Evolutionary conservation across 2,888 invertebrate species (phyloP), one percentile per base, ranked within the genome.

Genomic region (Pachycephus smyrnensis): DNA sequence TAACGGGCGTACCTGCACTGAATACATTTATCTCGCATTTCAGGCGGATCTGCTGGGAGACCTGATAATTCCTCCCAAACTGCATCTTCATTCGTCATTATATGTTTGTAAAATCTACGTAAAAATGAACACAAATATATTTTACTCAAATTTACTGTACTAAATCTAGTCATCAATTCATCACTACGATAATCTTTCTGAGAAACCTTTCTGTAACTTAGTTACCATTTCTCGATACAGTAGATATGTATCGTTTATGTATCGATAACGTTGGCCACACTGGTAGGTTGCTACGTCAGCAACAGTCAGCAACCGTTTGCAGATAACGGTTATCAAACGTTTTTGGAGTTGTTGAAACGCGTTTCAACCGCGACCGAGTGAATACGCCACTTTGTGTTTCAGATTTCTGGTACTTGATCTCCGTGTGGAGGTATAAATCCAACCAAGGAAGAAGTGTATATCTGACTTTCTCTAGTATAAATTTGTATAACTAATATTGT

Each of bases 11-110:
- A 97, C 97, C 94, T 93, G 95, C 97, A 97, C 81, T 94, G 93
- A 75, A 91, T 88, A 92, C 97, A 97, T 83, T 95, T 93, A 85
- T 94, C 93, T 79, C 97, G 93, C 94, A 95, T 95, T 82, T 93
- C 89, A 30, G 96, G 96, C 36, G 96, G 96, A 91, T 97, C 97
- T 4, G 96, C 94, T 69, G 94, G 94, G 84, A 97, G 95, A 84
- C 94, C 94, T 6, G 95, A 93, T 77, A 97, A 92, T 90, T 96
- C 96, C 84, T 94, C 93, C 95, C 96, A 95, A 31, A 93, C 94
- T 37, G 82, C 83, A 4, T 78, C 77, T 73, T 86, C 86, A 40
- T 86, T 86, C 69, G 85, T 86, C 87, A 88, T 82, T 36, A 71
- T 31, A 55, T 55, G 23, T 55, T 55, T 55, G 55, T 55, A 55